Evolutionary conservation across 1,140 invertebrate genomes (phyloP).

Genomic region (Mycetomoellerius zeteki): DNA sequence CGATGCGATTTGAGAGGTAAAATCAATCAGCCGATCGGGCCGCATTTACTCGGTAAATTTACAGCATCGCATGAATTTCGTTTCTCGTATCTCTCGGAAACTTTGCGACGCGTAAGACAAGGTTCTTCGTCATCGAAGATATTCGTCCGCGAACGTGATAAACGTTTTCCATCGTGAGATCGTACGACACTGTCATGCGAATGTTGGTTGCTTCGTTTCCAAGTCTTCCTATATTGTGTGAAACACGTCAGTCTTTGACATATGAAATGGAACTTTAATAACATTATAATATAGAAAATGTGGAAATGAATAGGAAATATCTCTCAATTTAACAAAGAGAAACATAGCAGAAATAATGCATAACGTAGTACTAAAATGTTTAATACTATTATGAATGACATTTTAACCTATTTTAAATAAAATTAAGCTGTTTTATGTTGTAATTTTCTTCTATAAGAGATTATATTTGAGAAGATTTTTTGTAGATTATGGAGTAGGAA

Average conservation of each 20-base stretch:
- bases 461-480: not conserved
- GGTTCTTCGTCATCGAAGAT: slow-evolving; percentile 35
- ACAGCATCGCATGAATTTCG: slow-evolving; percentile 21
- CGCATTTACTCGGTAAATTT: slow-evolving; percentile 51
- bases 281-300: not conserved
- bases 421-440: not conserved
- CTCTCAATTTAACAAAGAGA: not conserved
- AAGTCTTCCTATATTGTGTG: not conserved
- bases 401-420: not conserved
- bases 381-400: not conserved
- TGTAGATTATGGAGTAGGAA: not conserved
- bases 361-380: not conserved
- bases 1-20: slow-evolving; percentile 52
- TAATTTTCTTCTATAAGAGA: not conserved
- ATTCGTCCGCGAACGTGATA: slow-evolving; percentile 31
- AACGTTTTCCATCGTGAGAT: slow-evolving; percentile 31
- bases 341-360: not conserved
- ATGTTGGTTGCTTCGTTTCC: slow-evolving; percentile 23
- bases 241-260: not conserved
- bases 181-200: not conserved
- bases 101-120: slow-evolving; percentile 34
- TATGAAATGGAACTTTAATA: slow-evolving; percentile 16
- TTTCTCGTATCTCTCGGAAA: slow-evolving; percentile 36
- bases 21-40: slow-evolving; percentile 48
- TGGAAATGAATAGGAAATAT: not conserved